Conservation (phyloP, 2,797 vertebrate species). For the Cetoscarus ocellatus region DNA sequence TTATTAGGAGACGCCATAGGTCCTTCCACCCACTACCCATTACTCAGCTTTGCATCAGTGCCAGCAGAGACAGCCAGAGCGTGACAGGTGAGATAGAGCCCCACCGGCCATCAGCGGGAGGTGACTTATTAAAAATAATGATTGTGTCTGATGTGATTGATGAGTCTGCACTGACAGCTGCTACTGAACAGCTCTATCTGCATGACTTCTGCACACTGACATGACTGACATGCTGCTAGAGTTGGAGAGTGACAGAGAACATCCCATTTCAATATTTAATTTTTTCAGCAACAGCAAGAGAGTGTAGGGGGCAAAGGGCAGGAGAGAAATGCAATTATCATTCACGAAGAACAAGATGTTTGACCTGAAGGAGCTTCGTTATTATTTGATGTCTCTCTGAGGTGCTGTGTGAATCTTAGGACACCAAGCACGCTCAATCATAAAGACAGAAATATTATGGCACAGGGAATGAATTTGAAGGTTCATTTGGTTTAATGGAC, state of each 20-base stretch:
- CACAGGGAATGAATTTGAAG: not conserved
- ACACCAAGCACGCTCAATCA: conserved; percentile 20
- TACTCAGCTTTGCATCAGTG: conserved; percentile 67
- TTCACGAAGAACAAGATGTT: conserved; percentile 44
- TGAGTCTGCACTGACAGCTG: conserved; percentile 60
- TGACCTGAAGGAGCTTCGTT: conserved; percentile 23
- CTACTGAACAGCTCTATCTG: conserved; percentile 60
- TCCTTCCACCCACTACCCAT: conserved; percentile 50
- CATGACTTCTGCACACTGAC: conserved; percentile 40
- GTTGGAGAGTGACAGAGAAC: conserved; percentile 28
- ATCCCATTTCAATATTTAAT: conserved; percentile 61
- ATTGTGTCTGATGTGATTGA: conserved; percentile 70
- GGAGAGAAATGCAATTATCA: conserved; percentile 39
- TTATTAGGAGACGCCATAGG: conserved; percentile 61
- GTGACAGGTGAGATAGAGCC: conserved; percentile 64
- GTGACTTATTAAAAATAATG: conserved; percentile 75
- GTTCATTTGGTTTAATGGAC: conserved; percentile 25
- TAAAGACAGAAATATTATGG: conserved; percentile 4
- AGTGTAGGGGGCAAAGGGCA: conserved; percentile 16
- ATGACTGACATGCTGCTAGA: conserved; percentile 42
- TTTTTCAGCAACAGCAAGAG: conserved; percentile 26
- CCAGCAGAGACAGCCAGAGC: conserved; percentile 30
- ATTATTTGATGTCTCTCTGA: conserved; percentile 41
- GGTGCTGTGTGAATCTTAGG: conserved; percentile 3
- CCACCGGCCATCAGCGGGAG: conserved; percentile 50